A percentile compares a stretch with the other conserved stretches of the same genome.
Evolutionary conservation across 2,113 vertebrate species (phyloP).

Genomic region (Anser brachyrhynchus): DNA sequence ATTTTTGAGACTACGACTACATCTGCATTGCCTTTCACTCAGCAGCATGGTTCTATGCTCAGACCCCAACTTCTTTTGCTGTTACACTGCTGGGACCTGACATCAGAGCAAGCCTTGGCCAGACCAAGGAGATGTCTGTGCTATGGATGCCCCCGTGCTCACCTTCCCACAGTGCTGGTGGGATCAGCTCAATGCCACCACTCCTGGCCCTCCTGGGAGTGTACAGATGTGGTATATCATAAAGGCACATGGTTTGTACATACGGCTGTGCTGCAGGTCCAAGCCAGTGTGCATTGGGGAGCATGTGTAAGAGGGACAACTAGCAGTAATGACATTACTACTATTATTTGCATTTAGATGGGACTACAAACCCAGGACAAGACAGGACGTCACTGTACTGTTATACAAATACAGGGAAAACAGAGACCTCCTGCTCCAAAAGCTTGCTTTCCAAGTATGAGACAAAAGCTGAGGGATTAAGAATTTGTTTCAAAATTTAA

Average conservation of each 20-base stretch:
- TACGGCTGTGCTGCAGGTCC: not conserved
- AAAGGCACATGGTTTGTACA: not conserved
- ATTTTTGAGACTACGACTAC: not conserved
- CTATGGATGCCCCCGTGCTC: accelerated
- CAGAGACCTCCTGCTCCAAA: not conserved
- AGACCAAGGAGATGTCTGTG: not conserved
- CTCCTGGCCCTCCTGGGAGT: not conserved
- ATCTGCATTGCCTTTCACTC: not conserved
- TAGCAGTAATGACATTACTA: not conserved
- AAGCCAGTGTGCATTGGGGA: not conserved
- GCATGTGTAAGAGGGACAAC: not conserved
- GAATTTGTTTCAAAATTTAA: not conserved
- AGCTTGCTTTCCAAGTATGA: not conserved
- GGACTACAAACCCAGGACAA: not conserved
- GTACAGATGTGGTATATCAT: not conserved
- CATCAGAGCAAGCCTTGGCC: not conserved
- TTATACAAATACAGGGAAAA: not conserved
- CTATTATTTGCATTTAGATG: not conserved
- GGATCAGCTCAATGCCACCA: not conserved
- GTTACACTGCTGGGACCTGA: not conserved
- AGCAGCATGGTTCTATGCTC: not conserved
- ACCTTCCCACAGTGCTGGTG: not conserved
- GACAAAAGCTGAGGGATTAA: not conserved
- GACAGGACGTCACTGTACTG: not conserved
- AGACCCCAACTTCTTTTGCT: not conserved